A percentile compares a stretch with the other conserved stretches of the same genome.
phyloP scores from a whole-genome alignment of 1,140 invertebrate genomes.

The Penaeus indicus region DNA sequence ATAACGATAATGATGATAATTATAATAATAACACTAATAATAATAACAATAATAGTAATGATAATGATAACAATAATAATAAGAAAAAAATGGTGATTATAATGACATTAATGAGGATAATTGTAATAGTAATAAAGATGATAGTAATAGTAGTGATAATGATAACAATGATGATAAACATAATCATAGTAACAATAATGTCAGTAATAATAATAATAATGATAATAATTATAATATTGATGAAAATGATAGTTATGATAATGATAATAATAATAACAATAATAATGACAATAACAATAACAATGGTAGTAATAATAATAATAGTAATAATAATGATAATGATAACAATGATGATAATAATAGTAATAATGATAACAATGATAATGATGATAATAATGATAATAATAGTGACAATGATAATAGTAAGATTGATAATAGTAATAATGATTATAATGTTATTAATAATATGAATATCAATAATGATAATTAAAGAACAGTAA shows the following conservation, averaged over 20 bases:
- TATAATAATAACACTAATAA: neutral
- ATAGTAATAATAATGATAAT: neutral
- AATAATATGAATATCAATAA: no score
- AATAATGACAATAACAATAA: neutral
- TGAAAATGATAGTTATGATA: neutral
- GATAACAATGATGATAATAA: neutral
- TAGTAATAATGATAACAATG: neutral
- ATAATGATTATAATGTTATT: no score
- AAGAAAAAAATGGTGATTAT: neutral
- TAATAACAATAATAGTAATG: neutral
- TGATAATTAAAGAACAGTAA: neutral
- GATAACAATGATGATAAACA: neutral
- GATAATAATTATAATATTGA: neutral
- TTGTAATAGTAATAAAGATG: no score
- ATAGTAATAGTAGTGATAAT: neutral
- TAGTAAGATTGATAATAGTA: neutral
- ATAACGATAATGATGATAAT: neutral
- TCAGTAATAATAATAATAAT: neutral
- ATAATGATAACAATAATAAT: neutral
- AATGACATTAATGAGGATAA: neutral
- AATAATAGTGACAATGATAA: neutral
- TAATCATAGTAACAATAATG: neutral
- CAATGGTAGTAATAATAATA: neutral
- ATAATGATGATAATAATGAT: neutral
- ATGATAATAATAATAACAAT: neutral